Evolutionary conservation across 2,888 invertebrate species (phyloP), one percentile per base, ranked within the genome.

Genomic region (Netelia virgata): DNA sequence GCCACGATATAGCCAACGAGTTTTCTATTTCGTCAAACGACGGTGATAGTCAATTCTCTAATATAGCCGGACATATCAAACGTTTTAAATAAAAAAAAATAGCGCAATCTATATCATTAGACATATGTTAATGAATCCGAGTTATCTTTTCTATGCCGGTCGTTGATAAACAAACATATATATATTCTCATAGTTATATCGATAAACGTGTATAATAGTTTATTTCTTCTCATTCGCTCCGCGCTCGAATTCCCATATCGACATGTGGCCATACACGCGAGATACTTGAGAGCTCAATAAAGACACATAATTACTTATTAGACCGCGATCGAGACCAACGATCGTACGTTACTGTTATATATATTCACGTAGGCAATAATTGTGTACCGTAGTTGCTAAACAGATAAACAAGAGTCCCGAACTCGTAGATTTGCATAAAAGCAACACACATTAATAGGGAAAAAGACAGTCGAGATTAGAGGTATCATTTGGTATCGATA

Each of bases 281-380:
- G 16, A 72, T 74, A 85, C 84, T 83, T 83, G 87, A 82, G 57
- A 76, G 86, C 77, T 84, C 83, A 85, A 87, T 87, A 86, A 86
- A 66, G 36, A 6, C 1, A 36, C 53, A 86, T 87, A 90, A 90
- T 90, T 88, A 88, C 86, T 87, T 85, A 88, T 89, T 87, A 85
- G 83, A 75, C 73, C 76, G 61, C 57, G 64, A 84, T 63, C 53
- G 59, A 41, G 64, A 68, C 43, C 36, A 57, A 74, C 76, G 64
- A 73, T 72, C 57, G 41, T 47, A 57, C 72, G 73, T 55, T 61
- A 63, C 66, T 16, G 28, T 50, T 47, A 20, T 36, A 20, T 55
- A 72, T 59, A 74, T 57, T 82, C 74, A 47, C 43, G 70, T n/a
- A 70, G 64, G 78, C 59, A 41, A 76, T 59, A 73, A 81, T 69